Conservation (phyloP, 2,797 vertebrate species). For the Remorina albescens region DNA sequence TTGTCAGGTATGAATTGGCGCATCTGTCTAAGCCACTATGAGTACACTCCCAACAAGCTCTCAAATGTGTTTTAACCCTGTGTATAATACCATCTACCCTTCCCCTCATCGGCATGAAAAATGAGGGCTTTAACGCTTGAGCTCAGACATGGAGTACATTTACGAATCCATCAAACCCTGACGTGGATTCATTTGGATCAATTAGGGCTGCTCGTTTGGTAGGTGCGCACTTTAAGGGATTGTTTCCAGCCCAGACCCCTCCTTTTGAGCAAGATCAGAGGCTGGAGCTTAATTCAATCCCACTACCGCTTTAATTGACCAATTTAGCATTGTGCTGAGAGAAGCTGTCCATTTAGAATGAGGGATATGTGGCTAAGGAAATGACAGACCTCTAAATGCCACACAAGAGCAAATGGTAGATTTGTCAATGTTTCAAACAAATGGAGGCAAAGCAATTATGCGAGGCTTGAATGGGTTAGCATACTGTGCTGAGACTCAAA, state of each 20-base stretch:
- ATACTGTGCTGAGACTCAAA: constrained; percentile 41
- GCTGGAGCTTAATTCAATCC: constrained; percentile 85
- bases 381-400: constrained; percentile 83
- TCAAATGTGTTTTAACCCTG: constrained; percentile 65
- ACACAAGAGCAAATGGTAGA: constrained; percentile 74
- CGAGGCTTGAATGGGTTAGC: constrained; percentile 58
- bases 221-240: constrained; percentile 79
- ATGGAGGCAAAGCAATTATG: constrained; percentile 73
- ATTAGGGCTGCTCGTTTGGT: constrained; percentile 81
- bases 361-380: constrained; percentile 81
- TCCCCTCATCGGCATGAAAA: constrained; percentile 57
- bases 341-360: constrained; percentile 84
- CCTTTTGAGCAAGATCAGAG: constrained; percentile 76
- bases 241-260: constrained; percentile 76
- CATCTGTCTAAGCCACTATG: constrained; percentile 40
- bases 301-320: constrained; percentile 83
- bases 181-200: constrained; percentile 84
- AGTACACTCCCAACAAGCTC: constrained; percentile 41
- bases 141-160: constrained; percentile 61
- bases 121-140: constrained; percentile 66
- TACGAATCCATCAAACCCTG: constrained; percentile 77
- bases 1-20: constrained; percentile 44
- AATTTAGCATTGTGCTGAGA: constrained; percentile 85
- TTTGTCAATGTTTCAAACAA: constrained; percentile 77
- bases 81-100: constrained; percentile 51